Evolutionary conservation across 2,888 invertebrate genomes (phyloP).

Genomic region (Diadegma fenestrale): DNA sequence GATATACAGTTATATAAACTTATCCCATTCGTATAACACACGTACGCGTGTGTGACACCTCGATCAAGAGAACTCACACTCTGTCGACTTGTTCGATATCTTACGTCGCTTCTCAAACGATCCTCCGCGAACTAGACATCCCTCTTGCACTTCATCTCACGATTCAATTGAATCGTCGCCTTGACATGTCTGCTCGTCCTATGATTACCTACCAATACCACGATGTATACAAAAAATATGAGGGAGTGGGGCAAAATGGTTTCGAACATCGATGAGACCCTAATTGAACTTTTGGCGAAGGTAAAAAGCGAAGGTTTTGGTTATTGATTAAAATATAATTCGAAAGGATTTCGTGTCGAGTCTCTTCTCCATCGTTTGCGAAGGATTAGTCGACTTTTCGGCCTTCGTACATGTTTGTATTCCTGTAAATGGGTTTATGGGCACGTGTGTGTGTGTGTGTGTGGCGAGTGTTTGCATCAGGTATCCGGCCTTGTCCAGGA

Average conservation of each 20-base stretch:
- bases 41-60: slow-evolving; percentile 6
- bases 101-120: slow-evolving; percentile 12
- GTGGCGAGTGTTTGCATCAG: background rate
- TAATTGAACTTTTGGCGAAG: background rate
- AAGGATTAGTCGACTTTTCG: slow-evolving; percentile 48
- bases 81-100: slow-evolving; percentile 38
- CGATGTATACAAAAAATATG: no score
- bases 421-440: background rate
- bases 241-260: background rate
- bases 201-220: slow-evolving; percentile 51
- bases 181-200: slow-evolving; percentile 51
- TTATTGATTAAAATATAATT: slow-evolving; percentile 47
- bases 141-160: slow-evolving; percentile 28
- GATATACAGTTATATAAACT: background rate
- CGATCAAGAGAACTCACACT: slow-evolving; percentile 21
- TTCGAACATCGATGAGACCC: background rate
- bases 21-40: background rate
- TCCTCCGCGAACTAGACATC: slow-evolving; percentile 25
- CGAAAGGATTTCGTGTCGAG: slow-evolving; percentile 14
- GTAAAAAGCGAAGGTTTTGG: background rate
- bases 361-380: slow-evolving; percentile 40
- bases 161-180: slow-evolving; percentile 53
- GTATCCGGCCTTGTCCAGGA: slow-evolving; percentile 30
- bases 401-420: slow-evolving; percentile 45
- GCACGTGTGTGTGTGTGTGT: background rate